Evolutionary conservation across 2,797 vertebrate genomes (phyloP).

Genomic region (Phaenicophaeus curvirostris): DNA sequence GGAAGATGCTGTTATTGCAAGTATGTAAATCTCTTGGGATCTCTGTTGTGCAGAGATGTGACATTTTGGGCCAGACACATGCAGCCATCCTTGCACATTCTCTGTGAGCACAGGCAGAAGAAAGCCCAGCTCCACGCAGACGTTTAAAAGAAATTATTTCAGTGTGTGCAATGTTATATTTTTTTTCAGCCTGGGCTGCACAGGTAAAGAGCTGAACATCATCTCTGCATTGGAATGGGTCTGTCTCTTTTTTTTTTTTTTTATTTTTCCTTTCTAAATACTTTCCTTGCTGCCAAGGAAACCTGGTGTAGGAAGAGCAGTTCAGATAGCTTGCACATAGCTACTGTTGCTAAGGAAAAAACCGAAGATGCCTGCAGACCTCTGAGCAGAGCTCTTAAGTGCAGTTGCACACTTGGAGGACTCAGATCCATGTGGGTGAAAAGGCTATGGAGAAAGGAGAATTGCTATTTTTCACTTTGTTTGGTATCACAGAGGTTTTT

Average conservation of each 20-base stretch:
- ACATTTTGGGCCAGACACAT: not conserved
- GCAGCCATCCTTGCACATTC: not conserved
- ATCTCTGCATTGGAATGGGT: not conserved
- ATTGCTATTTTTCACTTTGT: not conserved
- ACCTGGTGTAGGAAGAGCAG: constrained; percentile 58
- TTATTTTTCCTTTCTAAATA: constrained; percentile 39
- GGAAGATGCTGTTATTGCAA: not conserved
- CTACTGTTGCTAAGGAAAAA: constrained; percentile 76
- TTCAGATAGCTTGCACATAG: constrained; percentile 34
- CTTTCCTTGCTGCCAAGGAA: constrained; percentile 72
- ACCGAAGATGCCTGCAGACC: constrained; percentile 27
- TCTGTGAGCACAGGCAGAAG: not conserved
- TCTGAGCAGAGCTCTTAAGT: constrained; percentile 26
- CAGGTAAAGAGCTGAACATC: not conserved
- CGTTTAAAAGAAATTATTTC: not conserved
- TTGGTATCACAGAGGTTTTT: not conserved
- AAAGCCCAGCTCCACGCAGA: not conserved
- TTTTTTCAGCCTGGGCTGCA: not conserved
- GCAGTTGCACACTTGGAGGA: not conserved
- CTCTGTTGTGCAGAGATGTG: not conserved
- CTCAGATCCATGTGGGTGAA: not conserved
- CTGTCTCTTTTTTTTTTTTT: constrained; percentile 29
- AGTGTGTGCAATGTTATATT: accelerated
- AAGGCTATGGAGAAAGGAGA: not conserved
- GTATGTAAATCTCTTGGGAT: not conserved